A percentile compares a stretch with the other conserved stretches of the same genome.
These are phyloP conservation scores for Torymus texanus DNA, from an alignment of 2,888 invertebrate genomes.

Conservation along the genomic window DNA sequence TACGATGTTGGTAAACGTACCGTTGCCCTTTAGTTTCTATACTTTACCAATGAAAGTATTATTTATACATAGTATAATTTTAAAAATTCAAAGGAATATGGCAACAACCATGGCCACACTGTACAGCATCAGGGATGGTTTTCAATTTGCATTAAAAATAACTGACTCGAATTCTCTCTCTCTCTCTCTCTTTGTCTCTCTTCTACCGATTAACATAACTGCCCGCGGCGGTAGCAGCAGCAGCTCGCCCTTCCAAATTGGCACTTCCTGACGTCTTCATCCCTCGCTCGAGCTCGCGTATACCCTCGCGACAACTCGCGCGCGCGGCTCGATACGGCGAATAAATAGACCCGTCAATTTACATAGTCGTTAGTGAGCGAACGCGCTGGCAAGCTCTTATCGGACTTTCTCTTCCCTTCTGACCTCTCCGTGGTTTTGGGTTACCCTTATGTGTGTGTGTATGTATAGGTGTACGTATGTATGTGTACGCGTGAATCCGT, in stretches of 20 bases:
- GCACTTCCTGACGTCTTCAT: conserved; percentile 67
- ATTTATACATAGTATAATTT: no score
- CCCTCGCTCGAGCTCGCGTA: conserved; percentile 32
- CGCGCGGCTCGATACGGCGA: conserved; percentile 65
- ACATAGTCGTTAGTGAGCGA: conserved; percentile 71
- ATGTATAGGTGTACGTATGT: no score
- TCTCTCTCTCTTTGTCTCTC: not conserved
- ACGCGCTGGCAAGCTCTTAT: conserved; percentile 70
- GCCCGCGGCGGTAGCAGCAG: conserved; percentile 10
- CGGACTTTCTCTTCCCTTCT: conserved; percentile 61
- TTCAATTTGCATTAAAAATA: conserved; percentile 47
- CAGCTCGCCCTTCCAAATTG: conserved; percentile 60
- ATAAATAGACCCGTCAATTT: conserved; percentile 73
- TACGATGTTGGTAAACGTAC: no score
- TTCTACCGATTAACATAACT: conserved; percentile 63
- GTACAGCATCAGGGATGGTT: not conserved
- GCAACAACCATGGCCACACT: no score
- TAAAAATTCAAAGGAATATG: no score
- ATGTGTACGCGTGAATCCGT: no score
- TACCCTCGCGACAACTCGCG: not conserved
- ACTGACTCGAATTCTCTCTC: not conserved
- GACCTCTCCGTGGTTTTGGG: conserved; percentile 65
- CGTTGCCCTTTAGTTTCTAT: no score
- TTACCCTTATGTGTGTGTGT: conserved; percentile 58
- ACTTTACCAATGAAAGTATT: no score